Evolutionary conservation across 1,140 invertebrate species (phyloP).

Genomic region (Aphaenogaster floridana): DNA sequence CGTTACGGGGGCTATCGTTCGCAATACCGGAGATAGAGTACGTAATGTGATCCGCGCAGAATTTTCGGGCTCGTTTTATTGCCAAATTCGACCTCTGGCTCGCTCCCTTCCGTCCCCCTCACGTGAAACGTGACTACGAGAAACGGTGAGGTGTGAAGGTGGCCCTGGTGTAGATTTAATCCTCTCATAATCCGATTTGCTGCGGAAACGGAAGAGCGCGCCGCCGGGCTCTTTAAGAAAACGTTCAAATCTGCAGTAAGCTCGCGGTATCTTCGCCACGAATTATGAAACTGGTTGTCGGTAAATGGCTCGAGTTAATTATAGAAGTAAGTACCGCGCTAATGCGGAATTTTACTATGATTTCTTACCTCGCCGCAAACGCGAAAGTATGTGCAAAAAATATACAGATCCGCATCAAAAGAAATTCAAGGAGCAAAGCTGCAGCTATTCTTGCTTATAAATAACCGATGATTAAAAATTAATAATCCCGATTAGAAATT

Average conservation of each 20-base stretch:
- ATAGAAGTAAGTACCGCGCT: slow-evolving; percentile 20
- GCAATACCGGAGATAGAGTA: slow-evolving; percentile 59
- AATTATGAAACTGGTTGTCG: slow-evolving; percentile 56
- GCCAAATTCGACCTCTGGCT: slow-evolving; percentile 43
- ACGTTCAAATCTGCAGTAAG: slow-evolving; percentile 56
- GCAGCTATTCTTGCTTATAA: background rate
- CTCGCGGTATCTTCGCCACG: slow-evolving; percentile 16
- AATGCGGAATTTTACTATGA: slow-evolving; percentile 12
- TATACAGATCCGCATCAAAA: background rate
- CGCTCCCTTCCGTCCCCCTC: background rate
- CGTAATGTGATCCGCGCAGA: slow-evolving; percentile 49
- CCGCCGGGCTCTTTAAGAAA: slow-evolving; percentile 45
- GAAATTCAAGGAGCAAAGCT: background rate
- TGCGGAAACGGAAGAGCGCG: slow-evolving; percentile 45
- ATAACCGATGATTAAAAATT: background rate
- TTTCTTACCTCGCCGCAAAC: background rate
- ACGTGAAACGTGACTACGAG: slow-evolving; percentile 25
- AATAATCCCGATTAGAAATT: background rate
- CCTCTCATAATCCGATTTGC: slow-evolving; percentile 67
- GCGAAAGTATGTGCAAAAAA: background rate
- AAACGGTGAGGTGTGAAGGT: slow-evolving; percentile 32
- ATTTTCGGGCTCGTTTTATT: slow-evolving; percentile 59
- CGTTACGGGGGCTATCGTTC: slow-evolving; percentile 41
- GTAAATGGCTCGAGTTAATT: slow-evolving; percentile 46
- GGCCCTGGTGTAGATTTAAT: slow-evolving; percentile 60